These are phyloP conservation scores for Vespertilio murinus DNA, from an alignment of 2,797 vertebrate genomes.

Conservation along the genomic window DNA sequence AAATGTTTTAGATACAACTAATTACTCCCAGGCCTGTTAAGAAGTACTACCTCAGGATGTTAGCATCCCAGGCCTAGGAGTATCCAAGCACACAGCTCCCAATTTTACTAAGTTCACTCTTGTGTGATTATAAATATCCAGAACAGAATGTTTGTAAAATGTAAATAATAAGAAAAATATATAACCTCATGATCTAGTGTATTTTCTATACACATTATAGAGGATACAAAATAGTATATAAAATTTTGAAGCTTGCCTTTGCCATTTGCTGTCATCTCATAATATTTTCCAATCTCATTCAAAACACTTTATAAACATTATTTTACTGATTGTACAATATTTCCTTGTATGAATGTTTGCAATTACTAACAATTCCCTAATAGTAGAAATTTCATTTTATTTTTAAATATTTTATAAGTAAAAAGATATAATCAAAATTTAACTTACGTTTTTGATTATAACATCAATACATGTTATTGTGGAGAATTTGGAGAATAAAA, in stretches of 20 bases:
- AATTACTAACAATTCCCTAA: neutral
- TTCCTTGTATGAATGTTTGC: neutral
- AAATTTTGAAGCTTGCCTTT: neutral
- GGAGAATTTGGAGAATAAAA: neutral
- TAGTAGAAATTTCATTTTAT: neutral
- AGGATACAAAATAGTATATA: neutral
- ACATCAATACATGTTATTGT: neutral
- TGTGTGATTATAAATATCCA: neutral
- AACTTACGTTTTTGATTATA: neutral
- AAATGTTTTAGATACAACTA: constrained; percentile 39
- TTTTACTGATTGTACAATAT: neutral
- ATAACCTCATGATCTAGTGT: neutral
- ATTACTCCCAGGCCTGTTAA: constrained; percentile 22
- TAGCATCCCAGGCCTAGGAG: neutral
- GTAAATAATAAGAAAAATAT: neutral
- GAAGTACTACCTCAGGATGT: neutral
- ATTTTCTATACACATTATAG: neutral
- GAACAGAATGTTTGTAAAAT: neutral
- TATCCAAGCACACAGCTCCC: neutral
- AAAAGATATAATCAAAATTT: neutral
- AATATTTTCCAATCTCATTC: neutral
- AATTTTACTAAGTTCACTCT: neutral
- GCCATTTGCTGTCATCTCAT: neutral
- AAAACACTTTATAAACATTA: neutral
- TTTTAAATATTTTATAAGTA: neutral